phyloP scores from a whole-genome alignment of 1,140 invertebrate genomes.

The Aphelenchoides avenae region DNA sequence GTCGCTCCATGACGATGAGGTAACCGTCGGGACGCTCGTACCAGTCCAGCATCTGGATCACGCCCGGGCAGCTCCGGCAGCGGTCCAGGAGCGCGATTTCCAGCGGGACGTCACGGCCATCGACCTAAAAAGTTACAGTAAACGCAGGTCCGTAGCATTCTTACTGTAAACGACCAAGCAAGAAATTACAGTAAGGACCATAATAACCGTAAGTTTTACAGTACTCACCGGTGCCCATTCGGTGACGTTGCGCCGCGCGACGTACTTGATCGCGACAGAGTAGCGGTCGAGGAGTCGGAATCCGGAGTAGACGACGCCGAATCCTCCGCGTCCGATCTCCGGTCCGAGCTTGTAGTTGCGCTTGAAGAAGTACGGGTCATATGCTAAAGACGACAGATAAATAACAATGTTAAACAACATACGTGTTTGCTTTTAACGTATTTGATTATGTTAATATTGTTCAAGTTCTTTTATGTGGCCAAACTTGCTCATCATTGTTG shows the following conservation, averaged over 20 bases:
- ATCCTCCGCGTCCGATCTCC: conserved; percentile 67
- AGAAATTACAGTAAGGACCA: too few species aligned
- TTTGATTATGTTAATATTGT: too few species aligned
- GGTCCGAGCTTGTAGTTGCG: conserved; percentile 63
- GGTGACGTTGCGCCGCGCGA: conserved; percentile 66
- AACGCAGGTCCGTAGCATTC: too few species aligned
- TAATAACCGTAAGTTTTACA: conserved; percentile 10
- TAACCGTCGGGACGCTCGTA: conserved; percentile 63
- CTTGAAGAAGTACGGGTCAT: conserved; percentile 55
- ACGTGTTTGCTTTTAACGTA: too few species aligned
- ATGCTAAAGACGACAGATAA: conserved; percentile 27
- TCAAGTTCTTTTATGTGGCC: too few species aligned
- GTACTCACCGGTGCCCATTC: conserved; percentile 65
- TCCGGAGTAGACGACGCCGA: conserved; percentile 67
- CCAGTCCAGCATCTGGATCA: conserved; percentile 67
- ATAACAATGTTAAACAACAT: too few species aligned
- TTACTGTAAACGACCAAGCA: too few species aligned
- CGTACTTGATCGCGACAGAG: conserved; percentile 68
- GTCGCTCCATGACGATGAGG: conserved; percentile 69
- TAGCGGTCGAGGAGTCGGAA: conserved; percentile 63
- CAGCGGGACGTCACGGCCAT: conserved; percentile 65
- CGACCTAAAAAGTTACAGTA: conserved; percentile 59
- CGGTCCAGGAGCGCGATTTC: conserved; percentile 67
- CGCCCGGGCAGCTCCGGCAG: conserved; percentile 65
- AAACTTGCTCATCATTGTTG: too few species aligned